Conservation (phyloP, 2,113 vertebrate genomes). For the Silurus meridionalis region DNA sequence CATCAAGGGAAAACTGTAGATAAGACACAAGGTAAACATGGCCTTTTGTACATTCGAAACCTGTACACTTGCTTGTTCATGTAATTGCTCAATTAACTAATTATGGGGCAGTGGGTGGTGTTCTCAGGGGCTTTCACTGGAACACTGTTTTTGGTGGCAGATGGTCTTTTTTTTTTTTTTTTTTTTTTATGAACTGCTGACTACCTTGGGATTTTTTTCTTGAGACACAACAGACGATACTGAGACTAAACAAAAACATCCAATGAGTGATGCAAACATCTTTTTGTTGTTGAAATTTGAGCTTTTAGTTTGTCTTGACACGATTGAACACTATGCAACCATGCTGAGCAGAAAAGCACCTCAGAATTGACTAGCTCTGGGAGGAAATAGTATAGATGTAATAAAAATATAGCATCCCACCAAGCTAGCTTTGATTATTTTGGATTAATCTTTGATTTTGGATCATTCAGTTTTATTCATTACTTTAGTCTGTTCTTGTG, state of each 20-base stretch:
- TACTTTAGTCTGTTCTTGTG: background rate
- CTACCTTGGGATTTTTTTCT: background rate
- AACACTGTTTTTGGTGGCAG: background rate
- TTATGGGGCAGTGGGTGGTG: background rate
- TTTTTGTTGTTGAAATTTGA: background rate
- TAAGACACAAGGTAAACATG: background rate
- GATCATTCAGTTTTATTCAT: background rate
- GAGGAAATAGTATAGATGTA: background rate
- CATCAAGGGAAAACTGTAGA: background rate
- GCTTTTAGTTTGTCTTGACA: background rate
- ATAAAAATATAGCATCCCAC: background rate
- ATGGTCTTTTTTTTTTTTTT: background rate
- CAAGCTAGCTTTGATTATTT: background rate
- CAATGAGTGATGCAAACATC: background rate
- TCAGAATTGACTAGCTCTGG: background rate
- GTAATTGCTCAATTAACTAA: background rate
- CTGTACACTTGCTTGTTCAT: background rate
- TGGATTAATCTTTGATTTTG: background rate
- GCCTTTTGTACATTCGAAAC: no score
- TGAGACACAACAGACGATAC: background rate
- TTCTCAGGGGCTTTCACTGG: background rate
- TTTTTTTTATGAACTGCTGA: background rate
- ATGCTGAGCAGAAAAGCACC: background rate
- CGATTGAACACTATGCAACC: background rate
- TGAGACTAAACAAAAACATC: background rate